These are phyloP conservation scores for Chrysina gloriosa DNA, from an alignment of 2,888 invertebrate genomes.

Conservation along the genomic window DNA sequence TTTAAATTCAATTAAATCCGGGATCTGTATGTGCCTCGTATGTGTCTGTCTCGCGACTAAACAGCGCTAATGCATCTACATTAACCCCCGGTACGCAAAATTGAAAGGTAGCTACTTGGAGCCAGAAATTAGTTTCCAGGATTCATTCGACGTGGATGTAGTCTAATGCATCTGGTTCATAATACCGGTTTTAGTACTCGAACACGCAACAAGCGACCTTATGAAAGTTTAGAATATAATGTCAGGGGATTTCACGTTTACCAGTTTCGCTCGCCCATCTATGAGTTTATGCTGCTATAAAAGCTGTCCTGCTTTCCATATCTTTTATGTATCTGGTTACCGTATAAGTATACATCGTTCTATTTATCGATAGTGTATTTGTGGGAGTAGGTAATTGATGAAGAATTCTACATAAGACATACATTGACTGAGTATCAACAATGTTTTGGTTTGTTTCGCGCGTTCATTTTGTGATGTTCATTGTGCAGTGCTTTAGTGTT, in stretches of 20 bases:
- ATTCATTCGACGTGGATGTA: not conserved
- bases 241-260: not conserved
- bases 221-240: slow-evolving; percentile 3
- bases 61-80: not conserved
- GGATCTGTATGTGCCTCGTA: not conserved
- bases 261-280: not conserved
- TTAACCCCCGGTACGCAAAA: not conserved
- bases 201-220: not conserved
- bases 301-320: too few relatives aligned
- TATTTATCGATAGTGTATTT: too few relatives aligned
- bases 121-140: not conserved
- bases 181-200: not conserved
- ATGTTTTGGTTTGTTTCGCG: too few relatives aligned
- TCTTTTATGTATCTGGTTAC: too few relatives aligned
- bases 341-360: too few relatives aligned
- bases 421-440: too few relatives aligned
- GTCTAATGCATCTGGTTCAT: not conserved
- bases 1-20: not conserved
- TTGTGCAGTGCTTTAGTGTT: too few relatives aligned
- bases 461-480: too few relatives aligned
- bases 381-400: too few relatives aligned
- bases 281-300: too few relatives aligned
- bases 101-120: not conserved
- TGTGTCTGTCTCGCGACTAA: not conserved
- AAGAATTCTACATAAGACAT: too few relatives aligned